Evolutionary conservation across 2,113 vertebrate genomes (phyloP).

Genomic region (Capricornis sumatraensis): DNA sequence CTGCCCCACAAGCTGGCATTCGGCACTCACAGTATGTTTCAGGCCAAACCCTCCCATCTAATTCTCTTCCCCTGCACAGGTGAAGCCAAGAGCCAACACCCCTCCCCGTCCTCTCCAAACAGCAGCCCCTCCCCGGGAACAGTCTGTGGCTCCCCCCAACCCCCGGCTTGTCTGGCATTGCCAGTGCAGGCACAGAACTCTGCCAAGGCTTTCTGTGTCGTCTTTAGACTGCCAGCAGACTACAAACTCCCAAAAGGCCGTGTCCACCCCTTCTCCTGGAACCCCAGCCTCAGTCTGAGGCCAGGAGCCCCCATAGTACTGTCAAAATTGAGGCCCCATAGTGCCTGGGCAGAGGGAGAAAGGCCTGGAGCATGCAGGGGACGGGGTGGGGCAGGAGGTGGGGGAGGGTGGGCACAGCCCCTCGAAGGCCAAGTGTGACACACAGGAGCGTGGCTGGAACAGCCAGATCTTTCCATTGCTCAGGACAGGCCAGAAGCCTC

Average conservation of each 20-base stretch:
- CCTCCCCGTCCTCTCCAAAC: background rate
- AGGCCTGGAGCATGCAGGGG: fast-evolving
- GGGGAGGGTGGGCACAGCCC: background rate
- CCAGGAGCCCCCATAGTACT: too few species aligned
- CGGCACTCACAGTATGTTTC: fast-evolving
- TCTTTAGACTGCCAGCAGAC: background rate
- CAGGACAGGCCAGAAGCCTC: background rate
- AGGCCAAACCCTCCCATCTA: background rate
- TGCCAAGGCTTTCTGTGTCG: fast-evolving
- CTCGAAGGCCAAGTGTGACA: fast-evolving
- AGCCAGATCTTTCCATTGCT: background rate
- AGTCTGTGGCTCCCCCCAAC: too few species aligned
- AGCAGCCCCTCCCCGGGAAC: fast-evolving
- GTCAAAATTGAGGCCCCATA: background rate
- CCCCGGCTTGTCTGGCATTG: fast-evolving
- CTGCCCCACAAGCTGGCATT: background rate
- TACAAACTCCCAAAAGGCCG: background rate
- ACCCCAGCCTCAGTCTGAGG: background rate
- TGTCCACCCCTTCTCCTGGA: background rate
- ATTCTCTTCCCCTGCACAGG: background rate
- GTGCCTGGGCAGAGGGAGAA: background rate
- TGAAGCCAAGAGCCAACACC: background rate
- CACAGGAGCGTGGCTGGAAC: fast-evolving
- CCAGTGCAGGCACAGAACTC: background rate
- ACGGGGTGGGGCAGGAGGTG: background rate